Base-by-base conservation (phyloP, 92 coral and sea anemone species). In the Phenganax stokvisi region DNA sequence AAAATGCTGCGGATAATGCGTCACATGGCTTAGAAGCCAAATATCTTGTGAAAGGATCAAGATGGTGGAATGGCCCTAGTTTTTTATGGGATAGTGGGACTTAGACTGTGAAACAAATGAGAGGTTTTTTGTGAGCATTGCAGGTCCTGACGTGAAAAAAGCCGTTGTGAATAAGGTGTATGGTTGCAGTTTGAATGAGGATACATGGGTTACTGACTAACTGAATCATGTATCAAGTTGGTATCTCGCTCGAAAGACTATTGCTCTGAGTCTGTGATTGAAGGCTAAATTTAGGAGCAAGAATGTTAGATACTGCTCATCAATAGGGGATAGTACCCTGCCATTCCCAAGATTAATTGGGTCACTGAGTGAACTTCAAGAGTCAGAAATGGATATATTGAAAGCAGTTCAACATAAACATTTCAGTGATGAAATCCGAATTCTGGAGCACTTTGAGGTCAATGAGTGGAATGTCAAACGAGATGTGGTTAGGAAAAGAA, bases 401-500 rank as follows among this genome's bases (percentile, higher is more conserved):
- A 85, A 56, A 77, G 77, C 82, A 51, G 57, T 86, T 56, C 85
- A 86, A 73, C 57, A 62, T 8, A 81, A 81, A 0, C 80, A 82
- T 82, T 86, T 86, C 62, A 28, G 6, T 9, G 86, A 83, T 51
- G 86, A 37, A 83, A 83, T 75, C 72, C 16, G 66, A 83, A 74
- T 83, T 13, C 74, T 75, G 54, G 12, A 64, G 58, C 69, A 75
- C 29, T 74, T 83, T 12, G 30, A 83, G 59, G 81, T 83, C 65
- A 72, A 25, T 10, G 75, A 75, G 20, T 63, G 52, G 10, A 37
- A 63, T 37, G 60, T 79, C 16, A 25, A 17, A 15, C 74, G 86
- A 63, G 62, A 83, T 29, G 20, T 83, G 7, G 51, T 81, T 64
- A 74, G 81, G 67, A 56, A 83, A 83, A 12, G 86, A 75, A 74